Base-by-base conservation (phyloP, 1,140 invertebrate species). In the Penaeus indicus region DNA sequence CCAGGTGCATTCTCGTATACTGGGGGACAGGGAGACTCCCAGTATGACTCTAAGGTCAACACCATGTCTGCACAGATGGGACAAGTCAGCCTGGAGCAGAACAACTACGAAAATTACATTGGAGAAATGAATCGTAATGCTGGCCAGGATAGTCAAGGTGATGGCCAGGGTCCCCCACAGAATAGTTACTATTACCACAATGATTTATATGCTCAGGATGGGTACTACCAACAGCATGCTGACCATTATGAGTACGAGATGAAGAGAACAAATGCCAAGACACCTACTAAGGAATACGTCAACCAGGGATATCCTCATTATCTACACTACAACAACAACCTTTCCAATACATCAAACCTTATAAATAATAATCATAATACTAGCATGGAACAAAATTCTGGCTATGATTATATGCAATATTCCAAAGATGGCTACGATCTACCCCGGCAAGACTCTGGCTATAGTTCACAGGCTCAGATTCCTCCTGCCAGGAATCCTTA, bases 351-450 rank as follows among this genome's bases (percentile, higher is more conserved):
- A 75, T 84, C 78, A 64, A 90, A 89, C 78, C 77, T 83, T 63
- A 88, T 81, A 69, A 91, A 79, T 81, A 89, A 90, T 84, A 89
- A 91, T 63, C 91, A 91, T 82, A 91, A 86, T 77, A 87, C 90
- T 22, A 89, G 86, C 62, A 79, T 88, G 77, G 88, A 90, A 67
- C 91, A 92, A 64, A 90, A 92, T 77, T 90, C 91, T 22, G 90
- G 91, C n/a, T 92, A 92, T 84, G 91, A 91, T 38, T 92, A 92
- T 86, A 89, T 89, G 84, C 85, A 90, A 60, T 90, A 90, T 69
- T 90, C 91, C 38, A 92, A 91, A 83, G 91, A 91, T 38, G 89
- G 89, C 60, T 91, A 90, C 69, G 90, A 91, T 72, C 84, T 91
- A 19, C 90, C 90, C 10, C 90, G 91, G 7, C 91, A 92, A 61